Percentiles rank a stretch among this genome's conserved stretches.
Evolutionary conservation across 2,888 invertebrate genomes (phyloP).

Genomic region (Limnephilus marmoratus): DNA sequence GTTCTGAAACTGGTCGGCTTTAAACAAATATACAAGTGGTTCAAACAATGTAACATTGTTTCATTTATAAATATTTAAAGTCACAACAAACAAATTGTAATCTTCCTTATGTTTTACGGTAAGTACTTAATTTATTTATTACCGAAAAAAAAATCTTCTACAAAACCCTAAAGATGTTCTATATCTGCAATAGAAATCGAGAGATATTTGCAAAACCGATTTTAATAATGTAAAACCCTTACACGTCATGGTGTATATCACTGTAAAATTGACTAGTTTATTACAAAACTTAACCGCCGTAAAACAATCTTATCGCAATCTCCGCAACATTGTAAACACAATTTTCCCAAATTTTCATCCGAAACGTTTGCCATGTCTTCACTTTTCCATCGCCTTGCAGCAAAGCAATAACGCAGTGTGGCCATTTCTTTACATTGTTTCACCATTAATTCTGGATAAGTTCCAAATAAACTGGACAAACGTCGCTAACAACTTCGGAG

Average conservation of each 20-base stretch:
- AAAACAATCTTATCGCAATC: background rate
- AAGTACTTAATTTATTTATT: too few relatives aligned
- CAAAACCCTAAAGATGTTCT: too few relatives aligned
- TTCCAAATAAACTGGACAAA: conserved; percentile 52
- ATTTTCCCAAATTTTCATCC: conserved; percentile 2
- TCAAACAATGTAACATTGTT: too few relatives aligned
- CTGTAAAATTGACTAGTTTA: background rate
- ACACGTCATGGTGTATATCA: background rate
- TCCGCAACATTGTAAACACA: background rate
- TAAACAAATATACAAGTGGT: too few relatives aligned
- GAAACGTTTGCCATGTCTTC: conserved; percentile 2
- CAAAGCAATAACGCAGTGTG: conserved; percentile 45
- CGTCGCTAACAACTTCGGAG: conserved; percentile 34
- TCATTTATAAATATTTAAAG: too few relatives aligned
- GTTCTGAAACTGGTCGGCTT: too few relatives aligned
- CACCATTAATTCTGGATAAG: conserved; percentile 52
- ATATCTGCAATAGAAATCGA: too few relatives aligned
- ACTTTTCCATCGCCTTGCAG: conserved; percentile 7
- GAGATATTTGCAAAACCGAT: too few relatives aligned
- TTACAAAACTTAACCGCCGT: background rate
- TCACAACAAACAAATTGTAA: too few relatives aligned
- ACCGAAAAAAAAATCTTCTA: too few relatives aligned
- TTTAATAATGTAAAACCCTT: too few relatives aligned
- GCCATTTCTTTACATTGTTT: conserved; percentile 50
- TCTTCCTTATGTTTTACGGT: too few relatives aligned